Evolutionary conservation across 2,888 invertebrate genomes (phyloP), one percentile per base, ranked within the genome.

Genomic region (Pristionchus entomophagus): DNA sequence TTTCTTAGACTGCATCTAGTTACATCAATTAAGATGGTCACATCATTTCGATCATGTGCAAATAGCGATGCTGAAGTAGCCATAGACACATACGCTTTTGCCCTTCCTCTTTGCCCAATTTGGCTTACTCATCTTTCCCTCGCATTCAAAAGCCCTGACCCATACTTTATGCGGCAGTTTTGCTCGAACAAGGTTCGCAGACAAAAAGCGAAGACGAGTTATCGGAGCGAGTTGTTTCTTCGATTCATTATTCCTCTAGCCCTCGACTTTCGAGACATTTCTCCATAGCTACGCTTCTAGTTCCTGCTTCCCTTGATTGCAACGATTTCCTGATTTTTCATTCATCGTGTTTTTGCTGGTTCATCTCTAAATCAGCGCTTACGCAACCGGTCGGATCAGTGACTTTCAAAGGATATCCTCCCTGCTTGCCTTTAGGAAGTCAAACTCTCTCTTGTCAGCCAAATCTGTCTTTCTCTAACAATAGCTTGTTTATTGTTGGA

Each of bases 131-230:
- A 65, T 35, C 65, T 35, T 17, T 29, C 26, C 10, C 59, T 53
- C 22, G 14, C 65, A 65, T 65, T 65, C 29, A 65, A 65, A 65
- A 65, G 65, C 45, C 45, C n/a, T n/a, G n/a, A n/a, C n/a, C n/a
- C n/a, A n/a, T n/a, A n/a, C n/a, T n/a, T n/a, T n/a, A n/a, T n/a
- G n/a, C n/a, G n/a, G n/a, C n/a, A n/a, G n/a, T n/a, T n/a, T n/a
- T n/a, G n/a, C n/a, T n/a, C n/a, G n/a, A n/a, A n/a, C n/a, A n/a
- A n/a, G n/a, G n/a, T n/a, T 49, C 49, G 49, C 49, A 14, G 49
- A 49, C 49, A 49, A 14, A 49, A 49, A 49, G 49, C 49, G 49
- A 49, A 14, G n/a, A n/a, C n/a, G n/a, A n/a, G n/a, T n/a, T n/a
- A n/a, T n/a, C n/a, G n/a, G n/a, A n/a, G n/a, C n/a, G 51, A 53